phyloP scores from a whole-genome alignment of 2,888 invertebrate genomes.

The Drosophila prostipennis region DNA sequence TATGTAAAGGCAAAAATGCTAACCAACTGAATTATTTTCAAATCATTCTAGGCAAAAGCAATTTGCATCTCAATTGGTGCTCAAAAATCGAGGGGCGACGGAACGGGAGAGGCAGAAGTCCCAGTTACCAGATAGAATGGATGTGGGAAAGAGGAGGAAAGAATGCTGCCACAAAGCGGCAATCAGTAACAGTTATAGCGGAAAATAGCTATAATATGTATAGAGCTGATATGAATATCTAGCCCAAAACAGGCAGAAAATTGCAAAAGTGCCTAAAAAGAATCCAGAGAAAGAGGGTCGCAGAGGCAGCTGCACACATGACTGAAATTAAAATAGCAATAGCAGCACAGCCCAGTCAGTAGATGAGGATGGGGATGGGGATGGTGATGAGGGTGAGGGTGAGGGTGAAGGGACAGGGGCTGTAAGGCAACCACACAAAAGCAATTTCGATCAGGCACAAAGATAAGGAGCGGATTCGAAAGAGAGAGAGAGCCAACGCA shows the following conservation, averaged over 20 bases:
- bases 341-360: conserved; percentile 25
- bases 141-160: not conserved
- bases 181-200: conserved; percentile 80
- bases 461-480: conserved; percentile 65
- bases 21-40: conserved; percentile 72
- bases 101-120: not conserved
- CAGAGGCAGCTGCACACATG: conserved; percentile 73
- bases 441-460: conserved; percentile 77
- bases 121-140: too few species aligned
- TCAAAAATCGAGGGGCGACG: conserved; percentile 44
- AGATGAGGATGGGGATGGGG: not conserved
- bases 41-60: conserved; percentile 72
- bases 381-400: not conserved
- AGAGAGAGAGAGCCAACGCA: conserved; percentile 63
- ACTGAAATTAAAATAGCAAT: conserved; percentile 71
- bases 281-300: conserved; percentile 40
- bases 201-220: conserved; percentile 78
- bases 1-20: conserved; percentile 47
- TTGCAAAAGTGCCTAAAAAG: conserved; percentile 72
- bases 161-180: conserved; percentile 71
- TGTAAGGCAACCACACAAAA: conserved; percentile 72
- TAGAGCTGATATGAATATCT: conserved; percentile 75
- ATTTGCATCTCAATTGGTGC: conserved; percentile 76
- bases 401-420: not conserved
- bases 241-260: conserved; percentile 67